phyloP scores from a whole-genome alignment of 2,888 invertebrate genomes.

The Heliconius ethilla region DNA sequence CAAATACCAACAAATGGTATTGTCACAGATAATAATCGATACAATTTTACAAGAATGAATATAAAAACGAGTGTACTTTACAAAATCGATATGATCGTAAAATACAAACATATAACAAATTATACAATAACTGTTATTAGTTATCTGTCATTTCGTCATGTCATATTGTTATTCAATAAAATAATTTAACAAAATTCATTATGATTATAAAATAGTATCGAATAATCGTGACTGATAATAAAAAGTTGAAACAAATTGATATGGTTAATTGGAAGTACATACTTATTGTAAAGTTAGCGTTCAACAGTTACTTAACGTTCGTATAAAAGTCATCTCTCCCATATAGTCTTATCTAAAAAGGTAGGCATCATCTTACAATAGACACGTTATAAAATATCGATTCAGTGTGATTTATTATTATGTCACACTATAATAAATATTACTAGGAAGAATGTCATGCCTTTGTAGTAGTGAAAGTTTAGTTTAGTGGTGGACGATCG shows the following conservation, averaged over 20 bases:
- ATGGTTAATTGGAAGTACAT: conserved; percentile 74
- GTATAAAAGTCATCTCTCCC: conserved; percentile 81
- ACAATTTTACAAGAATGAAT: conserved; percentile 5
- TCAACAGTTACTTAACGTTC: conserved; percentile 80
- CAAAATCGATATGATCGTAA: background rate
- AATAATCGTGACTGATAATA: conserved; percentile 30
- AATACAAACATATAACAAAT: background rate
- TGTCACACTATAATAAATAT: conserved; percentile 58
- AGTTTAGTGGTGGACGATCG: conserved; percentile 49
- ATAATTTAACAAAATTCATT: background rate
- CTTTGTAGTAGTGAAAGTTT: conserved; percentile 70
- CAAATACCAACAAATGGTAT: conserved; percentile 36
- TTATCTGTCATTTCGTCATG: conserved; percentile 3
- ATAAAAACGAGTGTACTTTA: background rate
- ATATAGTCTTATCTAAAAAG: conserved; percentile 81
- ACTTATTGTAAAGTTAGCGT: conserved; percentile 76
- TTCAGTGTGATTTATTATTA: conserved; percentile 45
- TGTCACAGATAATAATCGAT: conserved; percentile 34
- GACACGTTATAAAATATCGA: conserved; percentile 68
- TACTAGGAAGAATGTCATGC: conserved; percentile 60
- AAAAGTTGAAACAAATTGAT: conserved; percentile 59
- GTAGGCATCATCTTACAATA: conserved; percentile 74
- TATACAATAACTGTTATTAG: background rate
- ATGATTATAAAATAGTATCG: conserved; percentile 4
- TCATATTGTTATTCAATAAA: conserved; percentile 5